Evolutionary conservation across 2,888 invertebrate genomes (phyloP).

Genomic region (Mechanitis mazaeus): DNA sequence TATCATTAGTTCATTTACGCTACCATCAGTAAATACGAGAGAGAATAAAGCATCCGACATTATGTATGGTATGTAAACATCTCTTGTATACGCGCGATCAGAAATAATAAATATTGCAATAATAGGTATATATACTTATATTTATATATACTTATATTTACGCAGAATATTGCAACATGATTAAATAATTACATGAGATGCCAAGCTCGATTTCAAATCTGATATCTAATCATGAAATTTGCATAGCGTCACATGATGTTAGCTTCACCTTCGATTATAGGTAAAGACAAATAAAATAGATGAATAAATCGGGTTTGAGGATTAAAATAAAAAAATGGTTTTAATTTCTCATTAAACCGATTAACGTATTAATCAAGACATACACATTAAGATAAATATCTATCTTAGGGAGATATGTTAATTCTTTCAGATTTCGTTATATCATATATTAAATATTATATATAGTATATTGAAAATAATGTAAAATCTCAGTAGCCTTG

Average conservation of each 20-base stretch:
- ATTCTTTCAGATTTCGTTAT: no score
- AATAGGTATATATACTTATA: background rate
- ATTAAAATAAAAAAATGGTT: no score
- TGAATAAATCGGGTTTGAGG: no score
- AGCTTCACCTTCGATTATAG: slow-evolving; percentile 6
- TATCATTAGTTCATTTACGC: slow-evolving; percentile 1
- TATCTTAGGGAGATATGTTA: no score
- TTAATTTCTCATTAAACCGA: no score
- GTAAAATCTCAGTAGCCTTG: no score
- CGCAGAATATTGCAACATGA: background rate
- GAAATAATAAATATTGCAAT: background rate
- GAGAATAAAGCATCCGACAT: slow-evolving; percentile 4
- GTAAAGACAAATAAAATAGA: no score
- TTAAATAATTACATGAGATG: slow-evolving; percentile 5
- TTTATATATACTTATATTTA: background rate
- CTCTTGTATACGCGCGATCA: background rate
- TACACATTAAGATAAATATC: no score
- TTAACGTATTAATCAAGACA: no score
- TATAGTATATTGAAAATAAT: no score
- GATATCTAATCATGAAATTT: slow-evolving; percentile 17
- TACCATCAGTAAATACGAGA: slow-evolving; percentile 1
- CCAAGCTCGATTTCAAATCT: slow-evolving; percentile 10
- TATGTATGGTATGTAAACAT: background rate
- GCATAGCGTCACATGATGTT: slow-evolving; percentile 13
- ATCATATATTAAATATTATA: no score